Evolutionary conservation across 2,888 invertebrate genomes (phyloP).

Genomic region (Melolontha melolontha): DNA sequence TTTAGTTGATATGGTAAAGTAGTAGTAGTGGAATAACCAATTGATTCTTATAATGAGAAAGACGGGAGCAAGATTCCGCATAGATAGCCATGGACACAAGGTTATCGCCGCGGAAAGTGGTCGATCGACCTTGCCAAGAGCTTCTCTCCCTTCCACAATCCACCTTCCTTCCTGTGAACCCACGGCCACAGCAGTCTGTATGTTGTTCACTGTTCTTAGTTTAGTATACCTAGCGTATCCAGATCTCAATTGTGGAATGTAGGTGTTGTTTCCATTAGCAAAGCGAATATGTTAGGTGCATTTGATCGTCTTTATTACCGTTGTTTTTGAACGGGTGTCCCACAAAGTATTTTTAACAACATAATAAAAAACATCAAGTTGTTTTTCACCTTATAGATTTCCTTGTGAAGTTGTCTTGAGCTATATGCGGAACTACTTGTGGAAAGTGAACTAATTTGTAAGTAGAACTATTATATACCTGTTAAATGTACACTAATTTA

Average conservation of each 20-base stretch:
- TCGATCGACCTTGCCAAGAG: conserved; percentile 55
- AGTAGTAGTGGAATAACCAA: conserved; percentile 1
- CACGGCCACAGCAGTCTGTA: conserved; percentile 51
- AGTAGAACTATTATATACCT: conserved; percentile 6
- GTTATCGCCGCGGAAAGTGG: conserved; percentile 55
- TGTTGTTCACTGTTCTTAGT: conserved; percentile 1
- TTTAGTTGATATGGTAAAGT: conserved; percentile 1
- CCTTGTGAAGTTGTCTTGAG: neutral
- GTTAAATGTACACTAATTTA: too few species aligned
- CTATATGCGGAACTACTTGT: conserved; percentile 31
- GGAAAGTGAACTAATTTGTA: conserved; percentile 37
- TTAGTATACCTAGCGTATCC: neutral
- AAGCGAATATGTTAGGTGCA: too few species aligned
- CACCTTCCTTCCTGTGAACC: conserved; percentile 58
- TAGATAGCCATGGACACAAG: conserved; percentile 57
- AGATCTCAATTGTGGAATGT: neutral
- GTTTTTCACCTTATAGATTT: neutral
- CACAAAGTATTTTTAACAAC: too few species aligned
- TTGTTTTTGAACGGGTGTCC: too few species aligned
- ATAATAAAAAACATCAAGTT: too few species aligned
- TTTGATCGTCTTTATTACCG: too few species aligned
- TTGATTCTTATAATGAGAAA: neutral
- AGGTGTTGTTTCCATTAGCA: too few species aligned
- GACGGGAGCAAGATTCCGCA: conserved; percentile 52
- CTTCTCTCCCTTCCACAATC: conserved; percentile 55